Evolutionary conservation across 2,888 invertebrate genomes (phyloP), one percentile per base, ranked within the genome.

Genomic region (Colletes collaris): DNA sequence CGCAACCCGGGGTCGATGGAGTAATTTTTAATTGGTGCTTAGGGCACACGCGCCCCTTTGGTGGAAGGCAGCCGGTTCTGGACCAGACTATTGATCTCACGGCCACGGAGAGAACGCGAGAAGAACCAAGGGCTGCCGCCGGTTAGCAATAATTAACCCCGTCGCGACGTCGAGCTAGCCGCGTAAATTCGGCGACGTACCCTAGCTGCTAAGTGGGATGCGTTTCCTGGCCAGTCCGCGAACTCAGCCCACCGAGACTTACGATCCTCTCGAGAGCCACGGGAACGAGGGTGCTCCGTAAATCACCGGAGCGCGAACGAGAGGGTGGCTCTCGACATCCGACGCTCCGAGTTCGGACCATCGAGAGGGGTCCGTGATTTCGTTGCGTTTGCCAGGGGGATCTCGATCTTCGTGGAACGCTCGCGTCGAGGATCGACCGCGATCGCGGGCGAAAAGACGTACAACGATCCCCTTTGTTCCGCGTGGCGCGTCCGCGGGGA

Each of bases 21-120:
- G 40, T 65, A 58, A 70, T 53, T 62, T 73, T 44, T 58, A 58
- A 70, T 69, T 58, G 80, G 55, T 63, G 52, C 65, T 69, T 49
- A 65, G 68, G 68, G 60, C 55, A 59, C 52, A 52, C 67, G 71
- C 79, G 66, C 79, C 73, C 74, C 78, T 74, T 78, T 79, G 80
- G 80, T 85, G 84, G 81, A 86, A 89, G 90, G 88, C 87, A 87
- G 27, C 27, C 87, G 89, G 89, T 86, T 88, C 86, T 85, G 89
- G 89, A 89, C 90, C 89, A 87, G 89, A 90, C 89, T 92, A 92
- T 92, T 91, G 92, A 92, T 92, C 91, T 90, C 79, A 76, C 76
- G 81, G 71, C 55, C 53, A 79, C 62, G 49, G 59, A 13, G 65
- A 40, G 81, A 81, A 73, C 63, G 65, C 74, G 66, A 74, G 64